Base-by-base conservation (phyloP, 1,140 invertebrate species). In the Amphibalanus amphitrite region DNA sequence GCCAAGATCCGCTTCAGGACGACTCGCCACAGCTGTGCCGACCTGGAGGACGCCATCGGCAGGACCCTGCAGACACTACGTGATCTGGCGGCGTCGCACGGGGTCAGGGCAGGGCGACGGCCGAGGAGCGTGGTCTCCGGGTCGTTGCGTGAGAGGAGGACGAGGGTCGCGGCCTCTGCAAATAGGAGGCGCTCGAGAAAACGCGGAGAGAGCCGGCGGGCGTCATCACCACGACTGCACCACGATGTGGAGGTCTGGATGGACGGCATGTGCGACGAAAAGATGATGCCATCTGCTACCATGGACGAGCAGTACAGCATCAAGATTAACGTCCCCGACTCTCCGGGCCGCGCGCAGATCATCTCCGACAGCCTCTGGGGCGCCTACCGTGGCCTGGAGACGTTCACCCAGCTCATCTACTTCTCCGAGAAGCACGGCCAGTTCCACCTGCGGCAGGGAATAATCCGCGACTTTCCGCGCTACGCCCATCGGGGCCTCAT, bases 261-360 rank as follows among this genome's bases (percentile, higher is more conserved):
- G 23, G 79, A 78, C 28, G 76, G 77, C 23, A 77, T 79, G 1
- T 90, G 87, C 76, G 79, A 81, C 69, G 79, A 82, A 0, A 82
- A 82, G 71, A 8, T 28, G 28, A 10, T 67, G 65, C 89, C 89
- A 0, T 76, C 84, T 73, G 78, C 85, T n/a, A 73, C 82, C 15
- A 90, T 90, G 85, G 83, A 87, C 77, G 89, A 92, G 80, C 82
- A 83, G 74, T 90, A 88, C 89, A 81, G 85, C 84, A 84, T 75
- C 28, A 75, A 73, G 73, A 74, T 75, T 47, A 69, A 74, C 72
- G 70, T 59, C 38, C 71, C 75, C 26, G 75, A 75, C 47, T 70
- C 65, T 13, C 74, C 74, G 20, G 71, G 33, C 1, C 70, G 71
- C 67, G 75, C 71, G 1, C 59, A 29, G 38, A 69, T 77, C 68